Evolutionary conservation across 64 coral and sea anemone species (phyloP).

Genomic region (Exaiptasia diaphana): DNA sequence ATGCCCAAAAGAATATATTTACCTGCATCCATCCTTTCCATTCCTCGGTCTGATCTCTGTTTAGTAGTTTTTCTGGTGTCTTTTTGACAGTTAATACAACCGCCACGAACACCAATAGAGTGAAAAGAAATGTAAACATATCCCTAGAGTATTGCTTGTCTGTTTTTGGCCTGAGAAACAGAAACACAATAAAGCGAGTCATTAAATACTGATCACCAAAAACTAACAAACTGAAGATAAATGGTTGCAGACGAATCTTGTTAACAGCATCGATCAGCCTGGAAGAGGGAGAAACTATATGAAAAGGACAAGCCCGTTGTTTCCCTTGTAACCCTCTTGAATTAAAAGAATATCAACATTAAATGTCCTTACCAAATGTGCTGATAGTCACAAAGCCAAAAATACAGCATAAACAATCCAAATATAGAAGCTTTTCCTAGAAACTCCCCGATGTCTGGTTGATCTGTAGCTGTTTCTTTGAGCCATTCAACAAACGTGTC

Average conservation of each 20-base stretch:
- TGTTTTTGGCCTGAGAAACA: constrained; percentile 71
- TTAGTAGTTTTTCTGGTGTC: constrained; percentile 89
- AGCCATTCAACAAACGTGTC: constrained; percentile 61
- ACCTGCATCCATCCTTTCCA: constrained; percentile 99
- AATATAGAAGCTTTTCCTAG: constrained; percentile 78
- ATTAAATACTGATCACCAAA: no score
- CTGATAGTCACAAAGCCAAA: constrained; percentile 97
- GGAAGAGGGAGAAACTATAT: no score
- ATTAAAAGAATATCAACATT: background rate
- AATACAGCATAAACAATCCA: constrained; percentile 87
- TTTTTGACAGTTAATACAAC: constrained; percentile 61
- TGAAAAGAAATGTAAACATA: constrained; percentile 75
- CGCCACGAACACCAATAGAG: constrained; percentile 76
- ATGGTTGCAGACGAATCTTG: background rate
- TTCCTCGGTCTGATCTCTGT: constrained; percentile 95
- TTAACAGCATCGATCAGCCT: no score
- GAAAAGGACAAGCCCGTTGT: no score
- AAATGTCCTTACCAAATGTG: constrained; percentile 70
- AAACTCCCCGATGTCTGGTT: constrained; percentile 82
- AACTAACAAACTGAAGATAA: no score
- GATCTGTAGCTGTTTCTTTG: constrained; percentile 74
- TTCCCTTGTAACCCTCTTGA: background rate
- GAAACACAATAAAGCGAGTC: no score
- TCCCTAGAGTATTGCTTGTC: constrained; percentile 97
- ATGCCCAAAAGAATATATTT: no score